Evolutionary conservation across 2,113 vertebrate species (phyloP).

Genomic region (Hypocryptadius cinnamomeus): DNA sequence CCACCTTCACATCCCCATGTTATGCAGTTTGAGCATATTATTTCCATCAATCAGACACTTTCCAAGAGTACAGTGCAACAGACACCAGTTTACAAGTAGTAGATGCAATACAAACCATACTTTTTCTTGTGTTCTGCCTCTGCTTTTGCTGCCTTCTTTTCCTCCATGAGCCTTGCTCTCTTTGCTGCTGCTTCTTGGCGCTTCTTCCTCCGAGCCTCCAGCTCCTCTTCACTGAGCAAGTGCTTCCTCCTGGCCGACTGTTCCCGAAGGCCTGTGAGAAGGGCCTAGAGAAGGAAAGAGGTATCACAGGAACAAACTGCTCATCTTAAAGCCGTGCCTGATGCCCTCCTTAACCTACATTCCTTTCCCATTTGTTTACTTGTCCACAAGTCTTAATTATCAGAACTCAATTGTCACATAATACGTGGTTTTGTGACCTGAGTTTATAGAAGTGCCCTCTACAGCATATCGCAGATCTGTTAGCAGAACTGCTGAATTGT

Average conservation of each 20-base stretch:
- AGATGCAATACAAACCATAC: constrained; percentile 51
- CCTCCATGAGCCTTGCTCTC: constrained; percentile 75
- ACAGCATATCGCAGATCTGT: not conserved
- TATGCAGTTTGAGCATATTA: not conserved
- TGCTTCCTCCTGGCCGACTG: constrained; percentile 70
- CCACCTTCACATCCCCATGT: not conserved
- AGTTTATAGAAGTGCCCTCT: not conserved
- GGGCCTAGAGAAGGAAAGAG: constrained; percentile 58
- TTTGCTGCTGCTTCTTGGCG: constrained; percentile 79
- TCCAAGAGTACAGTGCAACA: not conserved
- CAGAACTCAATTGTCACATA: not conserved
- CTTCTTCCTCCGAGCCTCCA: constrained; percentile 71
- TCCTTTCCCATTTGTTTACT: not conserved
- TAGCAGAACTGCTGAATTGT: not conserved
- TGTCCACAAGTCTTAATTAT: not conserved
- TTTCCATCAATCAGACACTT: not conserved
- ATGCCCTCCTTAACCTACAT: not conserved
- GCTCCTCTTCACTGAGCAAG: constrained; percentile 73
- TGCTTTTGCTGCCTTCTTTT: constrained; percentile 70
- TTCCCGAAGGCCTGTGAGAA: constrained; percentile 50
- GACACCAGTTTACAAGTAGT: not conserved
- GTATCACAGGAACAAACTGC: not conserved
- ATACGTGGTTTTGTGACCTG: not conserved
- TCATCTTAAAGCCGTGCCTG: not conserved
- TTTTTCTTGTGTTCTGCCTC: constrained; percentile 80